Evolutionary conservation across 1,140 invertebrate genomes (phyloP).

Genomic region (Lethocerus indicus): DNA sequence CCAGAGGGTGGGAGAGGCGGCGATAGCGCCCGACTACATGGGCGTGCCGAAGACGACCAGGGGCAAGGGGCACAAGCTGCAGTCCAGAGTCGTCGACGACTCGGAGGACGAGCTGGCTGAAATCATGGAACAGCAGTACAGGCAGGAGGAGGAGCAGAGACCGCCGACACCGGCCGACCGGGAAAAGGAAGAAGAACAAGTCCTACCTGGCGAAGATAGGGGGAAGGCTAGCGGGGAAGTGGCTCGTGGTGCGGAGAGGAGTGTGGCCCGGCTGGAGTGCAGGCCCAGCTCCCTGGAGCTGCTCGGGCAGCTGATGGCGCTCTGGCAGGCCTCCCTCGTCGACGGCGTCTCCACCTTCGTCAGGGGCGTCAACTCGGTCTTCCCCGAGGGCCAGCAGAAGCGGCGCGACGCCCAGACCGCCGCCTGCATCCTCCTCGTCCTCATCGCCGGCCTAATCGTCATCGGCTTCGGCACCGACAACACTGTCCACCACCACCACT

Average conservation of each 20-base stretch:
- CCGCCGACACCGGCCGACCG: no score
- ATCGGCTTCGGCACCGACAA: constrained; percentile 42
- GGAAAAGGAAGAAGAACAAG: background rate
- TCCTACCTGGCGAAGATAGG: background rate
- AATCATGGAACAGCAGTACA: background rate
- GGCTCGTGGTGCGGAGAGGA: background rate
- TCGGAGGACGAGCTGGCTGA: constrained; percentile 13
- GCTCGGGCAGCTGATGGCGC: constrained; percentile 10
- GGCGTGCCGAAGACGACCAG: constrained; percentile 11
- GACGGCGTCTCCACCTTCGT: constrained; percentile 7
- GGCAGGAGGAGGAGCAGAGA: constrained; percentile 1
- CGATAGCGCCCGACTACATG: constrained; percentile 1
- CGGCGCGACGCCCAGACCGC: constrained; percentile 48
- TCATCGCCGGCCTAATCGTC: constrained; percentile 52
- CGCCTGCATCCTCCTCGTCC: constrained; percentile 50
- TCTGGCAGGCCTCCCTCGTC: constrained; percentile 10
- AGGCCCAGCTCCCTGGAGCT: constrained; percentile 6
- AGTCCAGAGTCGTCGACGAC: constrained; percentile 9
- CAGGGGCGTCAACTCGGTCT: constrained; percentile 11
- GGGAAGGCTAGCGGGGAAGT: background rate
- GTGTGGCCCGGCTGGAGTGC: background rate
- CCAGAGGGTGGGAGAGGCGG: background rate
- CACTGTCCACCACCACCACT: constrained; percentile 57
- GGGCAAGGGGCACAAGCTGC: constrained; percentile 6
- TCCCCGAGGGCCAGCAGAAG: constrained; percentile 29